Evolutionary conservation across 2,888 invertebrate genomes (phyloP), one percentile per base, ranked within the genome.

Genomic region (Mimachlamys varia): DNA sequence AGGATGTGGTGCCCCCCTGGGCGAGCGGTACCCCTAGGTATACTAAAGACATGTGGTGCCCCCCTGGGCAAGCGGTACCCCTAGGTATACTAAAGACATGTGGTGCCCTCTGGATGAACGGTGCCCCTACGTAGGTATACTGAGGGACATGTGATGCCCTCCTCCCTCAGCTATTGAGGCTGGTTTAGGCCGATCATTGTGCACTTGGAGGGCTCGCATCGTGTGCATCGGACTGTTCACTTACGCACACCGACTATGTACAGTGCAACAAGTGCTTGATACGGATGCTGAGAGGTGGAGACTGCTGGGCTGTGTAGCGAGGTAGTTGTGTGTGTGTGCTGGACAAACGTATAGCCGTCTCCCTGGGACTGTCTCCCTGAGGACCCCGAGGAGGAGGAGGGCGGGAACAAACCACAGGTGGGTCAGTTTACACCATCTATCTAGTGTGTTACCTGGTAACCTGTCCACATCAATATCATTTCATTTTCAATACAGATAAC

Each of bases 201-300:
- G 53, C 53, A 53, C 53, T 53, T 53, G 62, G 62, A 27, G 33
- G 27, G 33, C 33, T 76, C 33, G 33, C 76, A 76, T 76, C 27
- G 76, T 76, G 76, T 76, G 76, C 76, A 76, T 76, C 76, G 22
- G 62, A 22, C n/a, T 76, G 76, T 76, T 76, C 12, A 53, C 53
- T 53, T 13, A n/a, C 62, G 13, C 62, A 62, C 62, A 62, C 62
- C 0, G 22, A 0, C 27, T 76, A 76, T 76, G 76, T 76, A 76
- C 76, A 76, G 76, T 76, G 76, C 76, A 76, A 76, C 76, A 27
- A 76, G 76, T 76, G 76, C 76, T 76, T 33, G 33, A 10, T 76
- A 76, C 76, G 0, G 76, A 76, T 27, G 76, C 76, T 76, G 76
- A 12, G 33, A 44, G 44, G 44, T 44, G 44, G 2, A 76, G 76